Evolutionary conservation across 2,113 vertebrate genomes (phyloP).

Genomic region (Hucho hucho): DNA sequence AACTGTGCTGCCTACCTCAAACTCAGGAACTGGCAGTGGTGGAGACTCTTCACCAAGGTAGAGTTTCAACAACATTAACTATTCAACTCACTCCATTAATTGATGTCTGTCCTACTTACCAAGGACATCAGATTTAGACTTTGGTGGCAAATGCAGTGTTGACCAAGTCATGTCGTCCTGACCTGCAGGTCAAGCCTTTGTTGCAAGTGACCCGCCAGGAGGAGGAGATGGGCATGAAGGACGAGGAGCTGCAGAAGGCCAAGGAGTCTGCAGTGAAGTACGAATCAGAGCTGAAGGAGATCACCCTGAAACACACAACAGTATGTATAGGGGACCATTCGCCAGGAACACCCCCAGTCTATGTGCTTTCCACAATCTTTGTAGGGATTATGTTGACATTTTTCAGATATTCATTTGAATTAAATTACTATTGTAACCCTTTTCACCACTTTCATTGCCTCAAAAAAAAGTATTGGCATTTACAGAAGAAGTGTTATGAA

Average conservation of each 20-base stretch:
- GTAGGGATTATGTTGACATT: no score
- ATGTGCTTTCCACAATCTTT: neutral
- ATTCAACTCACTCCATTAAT: neutral
- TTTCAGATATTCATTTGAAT: neutral
- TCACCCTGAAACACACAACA: constrained; percentile 85
- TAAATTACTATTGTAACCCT: neutral
- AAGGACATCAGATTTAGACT: no score
- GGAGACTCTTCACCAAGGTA: constrained; percentile 97
- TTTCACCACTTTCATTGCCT: neutral
- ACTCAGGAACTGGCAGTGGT: constrained; percentile 97
- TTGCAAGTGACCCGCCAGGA: constrained; percentile 96
- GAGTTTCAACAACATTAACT: neutral
- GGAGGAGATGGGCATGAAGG: constrained; percentile 94
- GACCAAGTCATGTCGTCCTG: neutral
- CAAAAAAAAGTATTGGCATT: neutral
- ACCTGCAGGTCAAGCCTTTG: constrained; percentile 89
- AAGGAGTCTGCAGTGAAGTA: constrained; percentile 82
- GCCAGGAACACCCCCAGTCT: neutral
- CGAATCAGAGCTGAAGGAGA: constrained; percentile 84
- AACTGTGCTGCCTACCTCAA: constrained; percentile 94
- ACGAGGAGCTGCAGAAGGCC: constrained; percentile 86
- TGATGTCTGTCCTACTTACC: no score
- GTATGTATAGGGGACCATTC: constrained; percentile 54
- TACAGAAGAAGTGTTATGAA: no score
- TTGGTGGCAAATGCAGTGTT: neutral